These are phyloP conservation scores for Rotaria sp. DNA, from an alignment of 2,888 invertebrate genomes.

Conservation along the genomic window DNA sequence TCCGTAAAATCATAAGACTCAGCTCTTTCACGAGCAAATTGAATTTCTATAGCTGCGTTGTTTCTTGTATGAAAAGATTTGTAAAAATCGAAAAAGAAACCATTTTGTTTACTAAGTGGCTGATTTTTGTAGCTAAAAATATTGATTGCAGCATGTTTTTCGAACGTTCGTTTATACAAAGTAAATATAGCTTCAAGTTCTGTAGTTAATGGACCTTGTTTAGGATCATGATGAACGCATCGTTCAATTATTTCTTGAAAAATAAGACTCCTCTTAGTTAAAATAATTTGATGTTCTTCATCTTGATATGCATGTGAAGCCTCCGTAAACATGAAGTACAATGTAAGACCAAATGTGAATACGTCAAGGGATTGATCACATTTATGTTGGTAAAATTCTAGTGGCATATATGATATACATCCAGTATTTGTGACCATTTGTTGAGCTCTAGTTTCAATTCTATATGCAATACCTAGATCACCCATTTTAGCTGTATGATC, in stretches of 20 bases:
- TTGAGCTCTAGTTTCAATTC: neutral
- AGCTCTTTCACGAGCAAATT: too few relatives aligned
- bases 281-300: neutral
- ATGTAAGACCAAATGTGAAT: neutral
- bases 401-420: neutral
- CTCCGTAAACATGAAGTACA: neutral
- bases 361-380: neutral
- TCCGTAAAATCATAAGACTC: too few relatives aligned
- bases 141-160: neutral
- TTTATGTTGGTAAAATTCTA: neutral
- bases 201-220: neutral
- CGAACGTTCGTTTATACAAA: neutral
- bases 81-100: neutral
- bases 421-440: neutral
- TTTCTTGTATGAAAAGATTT: neutral
- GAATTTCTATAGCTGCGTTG: neutral
- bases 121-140: neutral
- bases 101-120: neutral
- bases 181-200: neutral
- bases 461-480: neutral
- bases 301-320: neutral
- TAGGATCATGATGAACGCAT: neutral
- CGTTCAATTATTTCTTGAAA: neutral
- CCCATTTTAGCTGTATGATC: neutral
- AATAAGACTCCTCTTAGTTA: neutral